Percentiles rank a stretch among this genome's conserved stretches.
These are phyloP conservation scores for Netelia virgata DNA, from an alignment of 2,888 invertebrate species.

Conservation along the genomic window DNA sequence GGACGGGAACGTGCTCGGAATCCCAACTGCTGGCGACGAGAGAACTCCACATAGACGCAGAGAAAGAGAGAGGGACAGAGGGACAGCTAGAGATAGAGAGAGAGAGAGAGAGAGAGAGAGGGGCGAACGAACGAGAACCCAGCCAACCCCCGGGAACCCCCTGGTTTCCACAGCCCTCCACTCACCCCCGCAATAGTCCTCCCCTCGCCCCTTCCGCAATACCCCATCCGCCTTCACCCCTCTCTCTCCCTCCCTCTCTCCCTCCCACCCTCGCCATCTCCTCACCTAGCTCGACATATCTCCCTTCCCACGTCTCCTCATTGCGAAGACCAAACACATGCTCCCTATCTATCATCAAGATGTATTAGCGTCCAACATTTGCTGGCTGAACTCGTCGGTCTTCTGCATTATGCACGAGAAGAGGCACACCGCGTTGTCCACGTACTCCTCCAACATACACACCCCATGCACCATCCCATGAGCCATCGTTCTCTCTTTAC, in stretches of 20 bases:
- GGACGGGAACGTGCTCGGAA: constrained; percentile 84
- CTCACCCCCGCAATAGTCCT: constrained; percentile 75
- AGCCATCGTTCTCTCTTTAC: constrained; percentile 37
- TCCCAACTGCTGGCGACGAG: constrained; percentile 73
- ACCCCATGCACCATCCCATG: constrained; percentile 12
- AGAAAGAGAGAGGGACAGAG: constrained; percentile 40
- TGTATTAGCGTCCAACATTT: constrained; percentile 84
- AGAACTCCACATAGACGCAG: constrained; percentile 52
- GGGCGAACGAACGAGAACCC: constrained; percentile 48
- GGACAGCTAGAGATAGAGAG: constrained; percentile 27
- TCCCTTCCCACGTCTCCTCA: constrained; percentile 78
- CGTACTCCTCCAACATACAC: constrained; percentile 17
- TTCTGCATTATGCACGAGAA: constrained; percentile 84
- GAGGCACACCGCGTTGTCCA: constrained; percentile 46
- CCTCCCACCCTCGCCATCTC: constrained; percentile 56
- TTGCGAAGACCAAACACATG: constrained; percentile 84
- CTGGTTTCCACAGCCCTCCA: constrained; percentile 54
- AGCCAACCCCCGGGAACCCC: constrained; percentile 66
- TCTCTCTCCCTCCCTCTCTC: constrained; percentile 38
- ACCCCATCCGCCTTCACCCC: constrained; percentile 43
- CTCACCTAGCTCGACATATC: constrained; percentile 74
- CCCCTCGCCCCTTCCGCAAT: constrained; percentile 54
- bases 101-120: constrained; percentile 18
- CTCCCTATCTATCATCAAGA: constrained; percentile 85
- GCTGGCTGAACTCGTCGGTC: constrained; percentile 82